These are phyloP conservation scores for Lasius fuliginosus DNA, from an alignment of 2,888 invertebrate genomes.

Conservation along the genomic window DNA sequence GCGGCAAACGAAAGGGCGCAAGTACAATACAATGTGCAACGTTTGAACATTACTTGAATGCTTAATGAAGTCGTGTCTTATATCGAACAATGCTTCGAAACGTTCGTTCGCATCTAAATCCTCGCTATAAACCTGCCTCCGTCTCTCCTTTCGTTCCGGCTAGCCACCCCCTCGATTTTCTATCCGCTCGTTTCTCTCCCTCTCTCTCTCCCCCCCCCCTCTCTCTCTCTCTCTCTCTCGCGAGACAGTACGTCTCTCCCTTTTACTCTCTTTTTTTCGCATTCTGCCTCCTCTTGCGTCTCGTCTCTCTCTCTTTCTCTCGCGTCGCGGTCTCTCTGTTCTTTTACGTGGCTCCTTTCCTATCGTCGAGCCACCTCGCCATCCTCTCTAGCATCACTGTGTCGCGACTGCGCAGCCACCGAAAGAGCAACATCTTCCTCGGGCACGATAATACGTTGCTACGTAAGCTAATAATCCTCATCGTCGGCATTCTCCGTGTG, in stretches of 20 bases:
- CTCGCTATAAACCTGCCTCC: conserved; percentile 76
- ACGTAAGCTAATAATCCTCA: conserved; percentile 70
- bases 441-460: conserved; percentile 65
- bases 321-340: conserved; percentile 46
- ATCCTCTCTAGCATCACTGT: conserved; percentile 18
- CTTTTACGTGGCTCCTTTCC: conserved; percentile 46
- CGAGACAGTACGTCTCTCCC: conserved; percentile 37
- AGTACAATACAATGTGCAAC: conserved; percentile 83
- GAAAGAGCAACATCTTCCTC: conserved; percentile 64
- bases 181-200: neutral
- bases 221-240: neutral
- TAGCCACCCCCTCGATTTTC: conserved; percentile 60
- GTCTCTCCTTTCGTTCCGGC: conserved; percentile 60
- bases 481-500: conserved; percentile 70
- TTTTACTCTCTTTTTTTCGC: neutral
- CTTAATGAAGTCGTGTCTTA: conserved; percentile 85
- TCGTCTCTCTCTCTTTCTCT: conserved; percentile 1
- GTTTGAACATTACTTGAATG: conserved; percentile 84
- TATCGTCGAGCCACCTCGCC: conserved; percentile 46
- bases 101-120: conserved; percentile 81
- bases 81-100: conserved; percentile 83
- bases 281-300: conserved; percentile 8
- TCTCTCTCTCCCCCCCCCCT: no score
- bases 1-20: conserved; percentile 69
- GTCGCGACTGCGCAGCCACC: conserved; percentile 47